Evolutionary conservation across 2,113 vertebrate genomes (phyloP), one percentile per base, ranked within the genome.

Genomic region (Chaenocephalus aceratus): DNA sequence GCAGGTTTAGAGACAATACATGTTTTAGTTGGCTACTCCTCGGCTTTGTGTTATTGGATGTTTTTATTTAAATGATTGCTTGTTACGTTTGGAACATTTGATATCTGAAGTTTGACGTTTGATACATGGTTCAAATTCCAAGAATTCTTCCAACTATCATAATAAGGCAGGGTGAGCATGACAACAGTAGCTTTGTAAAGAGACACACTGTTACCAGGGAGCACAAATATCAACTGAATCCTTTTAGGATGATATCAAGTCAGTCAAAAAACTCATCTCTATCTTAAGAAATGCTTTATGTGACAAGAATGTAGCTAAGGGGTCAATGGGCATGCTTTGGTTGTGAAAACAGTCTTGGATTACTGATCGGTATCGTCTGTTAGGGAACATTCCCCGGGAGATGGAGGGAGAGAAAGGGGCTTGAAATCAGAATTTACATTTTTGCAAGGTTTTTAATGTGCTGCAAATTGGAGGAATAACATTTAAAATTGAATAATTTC

Each of bases 231-330:
- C 70, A 72, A 64, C 75, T 79, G 75, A 60, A 82, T 10, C 73
- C 72, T 84, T 88, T 86, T 65, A 59, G 79, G 79, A 88, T 85
- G 64, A 4, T 82, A 82, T 86, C 79, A 76, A 72, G 59, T 0
- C 30, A 64, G 69, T 62, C 53, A 56, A 30, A 84, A 54, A 53
- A n/a, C 80, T 57, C n/a, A 77, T 72, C 77, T 80, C 56, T 71
- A 36, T 49, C 59, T 75, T 58, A 7, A 18, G 66, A 86, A 83
- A 72, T 56, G 69, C 61, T 82, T 71, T 48, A 1, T 36, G 21
- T 76, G 77, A 86, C 88, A 82, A 79, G 79, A 83, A 16, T 34
- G 70, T 56, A 15, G 77, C 81, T 85, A 10, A 9, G 36, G 82
- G 87, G 16, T 66, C 54, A 46, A 36, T 0, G 54, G 59, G 6